phyloP scores from a whole-genome alignment of 2,797 vertebrate genomes.

The Babyrousa celebensis region DNA sequence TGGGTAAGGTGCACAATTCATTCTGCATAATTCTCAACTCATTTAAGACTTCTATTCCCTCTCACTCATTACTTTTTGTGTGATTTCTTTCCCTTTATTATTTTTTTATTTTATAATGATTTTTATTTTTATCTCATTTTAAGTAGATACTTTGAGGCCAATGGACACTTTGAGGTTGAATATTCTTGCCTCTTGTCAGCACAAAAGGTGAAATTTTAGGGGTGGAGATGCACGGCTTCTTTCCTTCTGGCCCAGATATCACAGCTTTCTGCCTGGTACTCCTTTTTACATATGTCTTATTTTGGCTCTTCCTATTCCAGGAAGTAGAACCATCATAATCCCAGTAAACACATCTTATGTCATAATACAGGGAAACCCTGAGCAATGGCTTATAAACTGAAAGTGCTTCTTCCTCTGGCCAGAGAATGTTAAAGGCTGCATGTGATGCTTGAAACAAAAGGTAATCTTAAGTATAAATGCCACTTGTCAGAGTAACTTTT shows the following conservation, averaged over 20 bases:
- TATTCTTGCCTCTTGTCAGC: background rate
- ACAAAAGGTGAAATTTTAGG: background rate
- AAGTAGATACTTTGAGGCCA: background rate
- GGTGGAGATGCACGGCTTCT: background rate
- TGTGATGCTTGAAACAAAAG: background rate
- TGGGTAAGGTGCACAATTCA: background rate
- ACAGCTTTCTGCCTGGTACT: background rate
- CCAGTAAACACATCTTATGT: background rate
- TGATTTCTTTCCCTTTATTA: too few relatives aligned
- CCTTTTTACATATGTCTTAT: background rate
- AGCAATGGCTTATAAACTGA: background rate
- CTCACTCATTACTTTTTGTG: background rate
- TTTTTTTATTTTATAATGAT: too few relatives aligned
- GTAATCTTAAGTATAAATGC: background rate
- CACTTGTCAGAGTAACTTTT: background rate
- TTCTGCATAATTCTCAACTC: background rate
- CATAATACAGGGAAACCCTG: background rate
- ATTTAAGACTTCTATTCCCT: background rate
- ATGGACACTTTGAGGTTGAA: background rate
- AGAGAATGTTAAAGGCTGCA: background rate
- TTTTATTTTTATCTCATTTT: background rate
- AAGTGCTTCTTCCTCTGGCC: background rate
- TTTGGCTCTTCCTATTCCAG: background rate
- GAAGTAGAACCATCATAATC: background rate
- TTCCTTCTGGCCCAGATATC: background rate